Percentiles rank a stretch among this genome's conserved stretches.
Evolutionary conservation across 2,113 vertebrate species (phyloP).

Genomic region (Muscicapa adusta): DNA sequence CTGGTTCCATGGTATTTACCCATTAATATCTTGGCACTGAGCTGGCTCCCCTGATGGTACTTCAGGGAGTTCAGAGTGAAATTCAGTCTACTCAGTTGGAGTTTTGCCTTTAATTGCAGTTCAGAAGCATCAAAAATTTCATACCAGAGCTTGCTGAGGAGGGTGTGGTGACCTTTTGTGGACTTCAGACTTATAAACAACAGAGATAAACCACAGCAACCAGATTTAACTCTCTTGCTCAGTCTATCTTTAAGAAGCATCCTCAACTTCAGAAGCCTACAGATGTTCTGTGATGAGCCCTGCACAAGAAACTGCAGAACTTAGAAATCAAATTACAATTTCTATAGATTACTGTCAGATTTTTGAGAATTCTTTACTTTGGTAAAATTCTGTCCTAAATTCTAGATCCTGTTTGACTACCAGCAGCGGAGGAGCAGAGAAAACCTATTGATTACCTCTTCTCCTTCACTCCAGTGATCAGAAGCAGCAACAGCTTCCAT

Average conservation of each 20-base stretch:
- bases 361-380: not conserved
- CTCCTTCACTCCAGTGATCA: not conserved
- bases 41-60: not conserved
- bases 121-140: not conserved
- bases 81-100: not conserved
- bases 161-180: not conserved
- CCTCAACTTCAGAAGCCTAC: not conserved
- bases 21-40: not conserved
- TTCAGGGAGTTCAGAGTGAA: not conserved
- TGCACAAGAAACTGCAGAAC: rapidly evolving
- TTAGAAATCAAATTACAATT: not conserved
- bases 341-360: not conserved
- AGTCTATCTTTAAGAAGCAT: not conserved
- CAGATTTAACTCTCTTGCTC: not conserved
- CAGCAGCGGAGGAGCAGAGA: not conserved
- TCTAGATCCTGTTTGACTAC: not conserved
- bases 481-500: not conserved
- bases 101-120: not conserved
- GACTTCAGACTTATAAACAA: not conserved
- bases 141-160: not conserved
- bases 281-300: not conserved
- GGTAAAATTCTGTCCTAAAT: not conserved
- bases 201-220: not conserved
- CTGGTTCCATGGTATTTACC: not conserved
- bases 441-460: not conserved